Base-by-base conservation (phyloP, 2,888 invertebrate genomes). In the Drosophila niveifrons region DNA sequence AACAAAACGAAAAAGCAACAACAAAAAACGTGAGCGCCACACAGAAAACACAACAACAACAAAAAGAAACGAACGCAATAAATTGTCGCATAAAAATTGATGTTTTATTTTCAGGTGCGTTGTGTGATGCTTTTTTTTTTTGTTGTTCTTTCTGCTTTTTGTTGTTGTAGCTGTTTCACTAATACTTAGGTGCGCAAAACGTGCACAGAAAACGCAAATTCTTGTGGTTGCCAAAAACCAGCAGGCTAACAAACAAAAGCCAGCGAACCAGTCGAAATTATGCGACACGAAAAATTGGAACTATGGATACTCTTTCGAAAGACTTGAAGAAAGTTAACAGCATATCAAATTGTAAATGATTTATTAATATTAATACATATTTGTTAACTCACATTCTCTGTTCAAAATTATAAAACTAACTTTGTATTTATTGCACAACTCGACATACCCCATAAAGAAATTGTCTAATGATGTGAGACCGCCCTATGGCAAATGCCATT, bases 21-120 rank as follows among this genome's bases (percentile, higher is more conserved):
- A 41, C 39, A 17, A 68, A 66, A 66, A 72, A 68, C 64, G 50
- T 64, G 66, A 56, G 23, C 31, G 29, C 29, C 47, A 44, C 39
- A 41, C 29, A 48, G 55, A 58, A 43, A 43, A 15, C 34, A 44
- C 18, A 61, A 59, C 31, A 44, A 56, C 39, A 61, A 34, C 66
- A 48, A 15, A 53, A 57, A 44, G 65, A 51, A 28, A 47, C 18
- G 51, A 78, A 71, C 82, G 83, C 89, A 89, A 89, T 85, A 89
- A 85, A 89, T 85, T 85, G 89, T 84, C 89, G 75, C 88, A 89
- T 89, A 84, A 85, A 85, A 85, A 89, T 87, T 87, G 82, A 85
- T 89, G 87, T 87, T 84, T 86, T 83, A 88, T 83, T 88, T 80
- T 72, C 73, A 70, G 82, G 71, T 68, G 65, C 64, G 68, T 51